A percentile compares a stretch with the other conserved stretches of the same genome.
phyloP scores from a whole-genome alignment of 2,888 invertebrate species.

The Plusia festucae region DNA sequence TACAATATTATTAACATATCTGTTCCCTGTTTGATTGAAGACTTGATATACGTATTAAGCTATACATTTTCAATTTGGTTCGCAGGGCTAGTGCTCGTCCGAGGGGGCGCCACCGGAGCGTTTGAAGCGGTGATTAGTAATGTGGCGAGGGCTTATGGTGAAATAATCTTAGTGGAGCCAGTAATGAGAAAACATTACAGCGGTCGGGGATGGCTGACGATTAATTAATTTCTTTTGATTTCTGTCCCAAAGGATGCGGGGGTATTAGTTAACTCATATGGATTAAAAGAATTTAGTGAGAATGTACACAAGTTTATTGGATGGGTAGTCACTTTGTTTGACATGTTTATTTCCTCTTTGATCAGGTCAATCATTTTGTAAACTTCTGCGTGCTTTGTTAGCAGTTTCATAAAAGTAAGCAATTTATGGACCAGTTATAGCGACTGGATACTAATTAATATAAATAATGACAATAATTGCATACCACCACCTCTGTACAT shows the following conservation, averaged over 20 bases:
- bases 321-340: background rate
- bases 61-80: conserved; percentile 79
- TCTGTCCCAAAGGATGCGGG: conserved; percentile 45
- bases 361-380: background rate
- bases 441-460: too few species aligned
- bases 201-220: conserved; percentile 66
- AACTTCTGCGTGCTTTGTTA: too few species aligned
- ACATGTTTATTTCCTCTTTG: background rate
- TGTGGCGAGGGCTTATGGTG: conserved; percentile 75
- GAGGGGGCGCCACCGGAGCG: conserved; percentile 68
- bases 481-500: too few species aligned
- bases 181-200: conserved; percentile 81
- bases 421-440: too few species aligned
- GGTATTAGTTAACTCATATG: conserved; percentile 38
- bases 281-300: conserved; percentile 20
- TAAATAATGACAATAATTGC: too few species aligned
- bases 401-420: too few species aligned
- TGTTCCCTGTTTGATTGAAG: conserved; percentile 54
- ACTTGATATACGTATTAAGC: conserved; percentile 48
- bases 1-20: too few species aligned
- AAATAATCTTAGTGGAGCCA: conserved; percentile 81
- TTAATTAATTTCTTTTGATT: conserved; percentile 74
- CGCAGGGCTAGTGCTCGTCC: conserved; percentile 66
- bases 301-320: background rate
- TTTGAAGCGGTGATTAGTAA: conserved; percentile 83